phyloP scores from a whole-genome alignment of 2,797 vertebrate genomes.

The Phylloscopus collybita region DNA sequence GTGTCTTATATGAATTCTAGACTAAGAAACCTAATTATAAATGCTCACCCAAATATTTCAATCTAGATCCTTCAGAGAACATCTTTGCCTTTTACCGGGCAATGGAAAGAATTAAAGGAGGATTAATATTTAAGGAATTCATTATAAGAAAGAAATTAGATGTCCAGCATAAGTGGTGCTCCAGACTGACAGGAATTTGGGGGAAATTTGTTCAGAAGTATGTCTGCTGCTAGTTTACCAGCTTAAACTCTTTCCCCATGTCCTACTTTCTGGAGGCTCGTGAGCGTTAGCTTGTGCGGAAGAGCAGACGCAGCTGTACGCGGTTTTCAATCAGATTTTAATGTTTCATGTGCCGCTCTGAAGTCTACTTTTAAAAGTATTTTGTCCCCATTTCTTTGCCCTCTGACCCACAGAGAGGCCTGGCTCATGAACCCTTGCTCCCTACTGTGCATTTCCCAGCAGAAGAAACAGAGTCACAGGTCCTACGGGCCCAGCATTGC shows the following conservation, averaged over 20 bases:
- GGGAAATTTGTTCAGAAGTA: neutral
- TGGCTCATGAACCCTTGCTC: neutral
- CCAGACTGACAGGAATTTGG: neutral
- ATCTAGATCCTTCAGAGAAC: neutral
- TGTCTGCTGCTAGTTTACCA: neutral
- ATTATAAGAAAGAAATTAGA: neutral
- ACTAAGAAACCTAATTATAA: neutral
- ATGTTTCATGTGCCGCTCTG: neutral
- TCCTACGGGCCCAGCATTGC: fast-evolving
- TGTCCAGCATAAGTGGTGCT: neutral
- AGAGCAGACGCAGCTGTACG: neutral
- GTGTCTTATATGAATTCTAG: neutral
- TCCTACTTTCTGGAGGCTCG: neutral
- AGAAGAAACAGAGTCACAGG: neutral
- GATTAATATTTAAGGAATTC: neutral
- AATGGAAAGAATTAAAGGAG: neutral
- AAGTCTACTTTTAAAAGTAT: neutral
- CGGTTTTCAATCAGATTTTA: neutral
- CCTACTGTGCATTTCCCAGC: neutral
- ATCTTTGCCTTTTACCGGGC: fast-evolving
- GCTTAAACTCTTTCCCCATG: neutral
- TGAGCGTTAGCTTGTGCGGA: fast-evolving
- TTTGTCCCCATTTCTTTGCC: slow-evolving; percentile 4
- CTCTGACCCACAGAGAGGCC: neutral
- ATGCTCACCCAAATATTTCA: neutral